Conservation (phyloP, 2,888 invertebrate species). For the Lordiphosa andalusiaca region DNA sequence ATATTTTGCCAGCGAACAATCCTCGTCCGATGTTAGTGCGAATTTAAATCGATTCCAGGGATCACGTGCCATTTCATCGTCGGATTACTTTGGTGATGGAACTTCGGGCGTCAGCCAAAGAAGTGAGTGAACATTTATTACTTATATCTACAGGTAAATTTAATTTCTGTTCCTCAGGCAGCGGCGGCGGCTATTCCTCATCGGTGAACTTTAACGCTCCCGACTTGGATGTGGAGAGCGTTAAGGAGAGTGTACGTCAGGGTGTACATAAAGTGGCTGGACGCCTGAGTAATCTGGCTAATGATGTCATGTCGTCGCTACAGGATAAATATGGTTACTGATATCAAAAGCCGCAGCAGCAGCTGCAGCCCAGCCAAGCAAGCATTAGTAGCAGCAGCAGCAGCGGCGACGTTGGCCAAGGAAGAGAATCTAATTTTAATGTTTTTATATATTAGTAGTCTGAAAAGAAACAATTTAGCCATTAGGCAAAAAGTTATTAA, state of each 20-base stretch:
- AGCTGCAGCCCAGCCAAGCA: slow-evolving; percentile 1
- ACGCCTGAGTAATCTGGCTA: slow-evolving; percentile 95
- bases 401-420: slow-evolving; percentile 5
- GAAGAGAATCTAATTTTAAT: slow-evolving; percentile 36
- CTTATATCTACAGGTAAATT: background rate
- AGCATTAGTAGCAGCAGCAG: background rate
- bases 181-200: slow-evolving; percentile 65
- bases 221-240: slow-evolving; percentile 91
- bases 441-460: slow-evolving; percentile 45
- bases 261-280: slow-evolving; percentile 99
- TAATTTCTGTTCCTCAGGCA: slow-evolving; percentile 41
- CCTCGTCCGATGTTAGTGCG: slow-evolving; percentile 73
- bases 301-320: slow-evolving; percentile 94
- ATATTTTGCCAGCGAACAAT: slow-evolving; percentile 90
- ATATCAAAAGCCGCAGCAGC: slow-evolving; percentile 58
- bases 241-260: slow-evolving; percentile 97
- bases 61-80: slow-evolving; percentile 96
- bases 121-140: slow-evolving; percentile 25
- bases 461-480: slow-evolving; percentile 31
- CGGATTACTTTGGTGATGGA: slow-evolving; percentile 93
- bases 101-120: slow-evolving; percentile 63
- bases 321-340: slow-evolving; percentile 89
- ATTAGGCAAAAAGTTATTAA: slow-evolving; percentile 50
- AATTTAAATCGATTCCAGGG: slow-evolving; percentile 92
- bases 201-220: slow-evolving; percentile 82